Conservation (phyloP, 1,140 invertebrate genomes). For the Marisa cornuarietis region DNA sequence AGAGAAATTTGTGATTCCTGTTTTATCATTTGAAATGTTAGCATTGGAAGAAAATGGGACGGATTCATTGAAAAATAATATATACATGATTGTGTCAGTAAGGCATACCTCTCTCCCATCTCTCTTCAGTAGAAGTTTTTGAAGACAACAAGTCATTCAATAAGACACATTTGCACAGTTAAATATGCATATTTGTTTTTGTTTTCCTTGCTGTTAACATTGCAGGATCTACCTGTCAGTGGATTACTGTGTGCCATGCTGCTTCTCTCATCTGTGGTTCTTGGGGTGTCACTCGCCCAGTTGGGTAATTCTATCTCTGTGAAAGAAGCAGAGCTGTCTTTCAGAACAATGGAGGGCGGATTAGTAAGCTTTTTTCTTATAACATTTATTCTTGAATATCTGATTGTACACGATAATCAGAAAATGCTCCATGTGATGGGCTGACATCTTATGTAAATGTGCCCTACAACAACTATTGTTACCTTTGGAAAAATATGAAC, state of each 20-base stretch:
- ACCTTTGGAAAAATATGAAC: no score
- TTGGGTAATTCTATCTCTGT: constrained; percentile 34
- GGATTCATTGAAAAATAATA: not conserved
- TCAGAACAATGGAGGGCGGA: constrained; percentile 28
- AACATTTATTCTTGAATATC: not conserved
- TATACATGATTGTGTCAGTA: not conserved
- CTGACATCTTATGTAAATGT: no score
- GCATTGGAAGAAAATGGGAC: not conserved
- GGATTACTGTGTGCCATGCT: constrained; percentile 26
- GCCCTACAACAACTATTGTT: no score
- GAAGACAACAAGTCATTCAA: not conserved
- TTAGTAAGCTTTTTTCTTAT: constrained; percentile 24
- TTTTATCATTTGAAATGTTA: no score
- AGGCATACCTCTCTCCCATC: not conserved
- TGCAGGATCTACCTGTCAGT: constrained; percentile 34
- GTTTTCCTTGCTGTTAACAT: constrained; percentile 6
- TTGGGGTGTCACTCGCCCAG: constrained; percentile 27
- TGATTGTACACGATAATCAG: no score
- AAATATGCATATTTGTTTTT: not conserved
- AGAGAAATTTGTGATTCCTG: no score
- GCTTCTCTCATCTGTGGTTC: constrained; percentile 31
- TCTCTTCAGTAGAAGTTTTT: not conserved
- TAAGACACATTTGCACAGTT: not conserved
- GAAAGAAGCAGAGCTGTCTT: constrained; percentile 33
- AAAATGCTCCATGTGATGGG: no score